These are phyloP conservation scores for Gnatocerus cornutus DNA, from an alignment of 2,888 invertebrate genomes.

Conservation along the genomic window DNA sequence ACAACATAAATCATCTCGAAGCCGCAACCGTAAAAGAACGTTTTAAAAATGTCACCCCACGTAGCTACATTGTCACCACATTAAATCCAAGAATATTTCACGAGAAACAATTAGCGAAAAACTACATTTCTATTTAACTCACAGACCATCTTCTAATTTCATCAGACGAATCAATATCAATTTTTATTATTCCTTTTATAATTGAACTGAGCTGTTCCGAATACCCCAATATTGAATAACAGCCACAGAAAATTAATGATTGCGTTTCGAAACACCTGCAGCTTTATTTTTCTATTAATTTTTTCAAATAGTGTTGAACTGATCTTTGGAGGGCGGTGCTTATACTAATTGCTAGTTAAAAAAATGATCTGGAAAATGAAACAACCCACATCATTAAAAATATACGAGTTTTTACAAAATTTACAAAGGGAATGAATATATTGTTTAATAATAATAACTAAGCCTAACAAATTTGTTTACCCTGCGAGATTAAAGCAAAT, in stretches of 20 bases:
- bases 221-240: not conserved
- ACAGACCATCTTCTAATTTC: not conserved
- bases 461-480: conserved; percentile 8
- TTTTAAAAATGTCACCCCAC: conserved; percentile 10
- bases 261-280: not conserved
- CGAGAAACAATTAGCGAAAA: conserved; percentile 22
- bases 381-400: not conserved
- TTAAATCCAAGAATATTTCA: conserved; percentile 24
- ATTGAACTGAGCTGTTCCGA: not conserved
- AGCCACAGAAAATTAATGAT: not conserved
- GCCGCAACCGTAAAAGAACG: conserved; percentile 15
- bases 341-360: too few species aligned
- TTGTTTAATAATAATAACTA: conserved; percentile 3
- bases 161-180: not conserved
- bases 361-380: not conserved
- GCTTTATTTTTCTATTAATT: not conserved
- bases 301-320: not conserved
- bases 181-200: not conserved
- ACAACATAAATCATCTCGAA: conserved; percentile 39
- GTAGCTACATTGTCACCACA: conserved; percentile 11
- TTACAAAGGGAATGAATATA: conserved; percentile 11
- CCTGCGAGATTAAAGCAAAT: conserved; percentile 7
- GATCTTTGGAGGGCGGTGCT: not conserved
- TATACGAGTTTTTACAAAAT: conserved; percentile 5
- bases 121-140: conserved; percentile 6